These are phyloP conservation scores for Hippasteria phrygiana DNA, from an alignment of 53 echinoderm and acorn worm genomes.

Conservation along the genomic window DNA sequence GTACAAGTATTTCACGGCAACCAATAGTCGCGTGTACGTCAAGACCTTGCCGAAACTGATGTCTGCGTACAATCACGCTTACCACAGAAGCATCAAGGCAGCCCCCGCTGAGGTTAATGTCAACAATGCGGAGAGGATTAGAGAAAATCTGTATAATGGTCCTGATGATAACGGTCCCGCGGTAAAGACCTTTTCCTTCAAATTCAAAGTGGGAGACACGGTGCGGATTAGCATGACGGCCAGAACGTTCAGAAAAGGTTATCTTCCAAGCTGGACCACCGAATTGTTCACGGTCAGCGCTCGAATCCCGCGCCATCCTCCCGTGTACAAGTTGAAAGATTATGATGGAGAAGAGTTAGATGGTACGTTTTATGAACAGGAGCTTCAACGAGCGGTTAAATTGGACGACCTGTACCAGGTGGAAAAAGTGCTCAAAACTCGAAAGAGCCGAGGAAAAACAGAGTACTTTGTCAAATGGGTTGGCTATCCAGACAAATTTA, in stretches of 20 bases:
- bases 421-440: slow-evolving; percentile 60
- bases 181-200: neutral
- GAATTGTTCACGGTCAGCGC: slow-evolving; percentile 56
- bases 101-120: neutral
- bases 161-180: neutral
- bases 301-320: slow-evolving; percentile 34
- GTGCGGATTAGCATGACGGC: slow-evolving; percentile 54
- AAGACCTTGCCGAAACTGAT: slow-evolving; percentile 26
- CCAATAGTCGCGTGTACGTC: slow-evolving; percentile 21
- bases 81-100: slow-evolving; percentile 53
- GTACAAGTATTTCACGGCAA: slow-evolving; percentile 57
- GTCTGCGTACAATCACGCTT: slow-evolving; percentile 47
- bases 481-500: slow-evolving; percentile 65
- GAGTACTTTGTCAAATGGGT: slow-evolving; percentile 73
- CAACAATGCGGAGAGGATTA: neutral
- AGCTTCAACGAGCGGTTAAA: slow-evolving; percentile 62
- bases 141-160: slow-evolving; percentile 29
- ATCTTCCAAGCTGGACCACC: slow-evolving; percentile 64
- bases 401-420: slow-evolving; percentile 35
- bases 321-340: slow-evolving; percentile 70
- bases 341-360: slow-evolving; percentile 37
- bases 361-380: slow-evolving; percentile 62
- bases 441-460: slow-evolving; percentile 56
- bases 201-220: slow-evolving; percentile 44
- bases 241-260: slow-evolving; percentile 57